Evolutionary conservation across 2,113 vertebrate genomes (phyloP), one percentile per base, ranked within the genome.

Genomic region (Cariama cristata): DNA sequence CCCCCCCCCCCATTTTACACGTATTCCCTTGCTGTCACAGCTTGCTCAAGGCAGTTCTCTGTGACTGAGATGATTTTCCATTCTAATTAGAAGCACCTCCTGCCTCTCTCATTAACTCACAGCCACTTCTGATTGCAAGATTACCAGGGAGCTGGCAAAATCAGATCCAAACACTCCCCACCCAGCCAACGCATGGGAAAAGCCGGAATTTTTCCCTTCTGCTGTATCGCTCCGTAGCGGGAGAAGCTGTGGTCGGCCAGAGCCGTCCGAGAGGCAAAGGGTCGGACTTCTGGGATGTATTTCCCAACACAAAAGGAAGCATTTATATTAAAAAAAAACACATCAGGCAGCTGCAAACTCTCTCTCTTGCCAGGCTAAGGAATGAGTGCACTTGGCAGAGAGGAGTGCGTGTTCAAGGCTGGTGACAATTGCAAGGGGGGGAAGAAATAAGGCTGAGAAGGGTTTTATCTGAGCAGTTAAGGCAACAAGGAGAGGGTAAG

Each of bases 31-130:
- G 14, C 75, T 21, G 42, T 19, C 74, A 19, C 2, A 27, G 74
- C 56, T 79, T 27, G 67, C 86, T 84, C 64, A 32, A 72, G 82
- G 82, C 87, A 71, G 62, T n/a, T 69, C 26, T 52, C 67, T 7
- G n/a, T 15, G 33, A 26, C 79, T 4, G 23, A 30, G 67, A 21
- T 79, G 32, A 63, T 91, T 96, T 90, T 84, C 90, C 87, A 85
- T 19, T 27, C 83, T 49, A 81, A 93, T 96, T 91, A 93, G 49
- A 53, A 73, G 83, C 40, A n/a, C n/a, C 93, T 96, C 93, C 90
- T 94, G 71, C 80, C 87, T 82, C 90, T 59, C 64, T 94, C 68
- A 59, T 93, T 91, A 95, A 67, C 74, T 73, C 53, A 3, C 71
- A 73, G 60, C 79, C 79, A 6, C 71, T 68, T 63, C 87, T 93